Base-by-base conservation (phyloP, 2,888 invertebrate genomes). In the Mesorhabditis spiculigera region DNA sequence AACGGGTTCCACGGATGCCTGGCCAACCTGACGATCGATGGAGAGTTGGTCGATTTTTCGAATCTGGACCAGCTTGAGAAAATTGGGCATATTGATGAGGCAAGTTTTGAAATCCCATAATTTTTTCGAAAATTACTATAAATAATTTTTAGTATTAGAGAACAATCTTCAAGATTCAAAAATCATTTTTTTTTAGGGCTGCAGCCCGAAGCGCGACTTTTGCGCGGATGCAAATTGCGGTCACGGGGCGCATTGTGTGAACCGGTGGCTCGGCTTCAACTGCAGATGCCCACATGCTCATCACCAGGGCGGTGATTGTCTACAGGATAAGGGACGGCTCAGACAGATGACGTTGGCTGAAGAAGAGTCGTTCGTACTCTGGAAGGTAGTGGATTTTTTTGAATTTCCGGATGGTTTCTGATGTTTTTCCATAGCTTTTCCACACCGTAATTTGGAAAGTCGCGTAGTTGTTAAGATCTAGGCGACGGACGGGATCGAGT, bases 21-120 rank as follows among this genome's bases (percentile, higher is more conserved):
- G 44, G 65, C 75, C 28, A 70, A 83, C 71, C 61, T 83, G 10
- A 72, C 71, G 4, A 61, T 82, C 4, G 79, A 83, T 58, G 71
- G 71, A 8, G 72, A 70, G n/a, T 68, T 75, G 4, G 70, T 82
- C 5, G 79, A 83, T 67, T 83, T 83, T 63, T 81, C 83, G 5
- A 71, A 75, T 5, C 75, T 79, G 66, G 71, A 76, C 42, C 71
- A 75, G 44, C 66, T 83, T 67, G 82, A 83, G 66, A 73, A 75
- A 69, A 75, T 75, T 28, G 78, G 80, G 41, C 71, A 75, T 45
- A 81, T 83, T 16, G 63, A 74, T 63, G 73, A 77, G 58, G 58
- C n/a, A n/a, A 50, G n/a, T 28, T 28, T 28, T 50, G n/a, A 58
- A 71, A 78, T 65, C 44, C 77, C 73, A 8, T 73, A 76, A 1